Evolutionary conservation across 2,797 vertebrate genomes (phyloP), one percentile per base, ranked within the genome.

Genomic region (Pseudochirops cupreus): DNA sequence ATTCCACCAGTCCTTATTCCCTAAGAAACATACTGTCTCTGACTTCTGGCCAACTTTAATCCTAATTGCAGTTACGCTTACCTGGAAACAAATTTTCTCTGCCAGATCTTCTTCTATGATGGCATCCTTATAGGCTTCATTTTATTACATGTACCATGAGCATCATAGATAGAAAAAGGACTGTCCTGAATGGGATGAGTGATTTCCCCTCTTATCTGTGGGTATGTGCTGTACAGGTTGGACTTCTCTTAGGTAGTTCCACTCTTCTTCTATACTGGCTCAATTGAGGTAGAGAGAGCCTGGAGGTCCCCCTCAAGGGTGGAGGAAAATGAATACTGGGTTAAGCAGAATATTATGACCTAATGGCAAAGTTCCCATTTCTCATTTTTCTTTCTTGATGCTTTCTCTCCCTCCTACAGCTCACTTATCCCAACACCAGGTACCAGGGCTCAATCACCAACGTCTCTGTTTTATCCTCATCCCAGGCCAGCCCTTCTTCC

Each of bases 401-500:
- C 52, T 94, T 97, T 97, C 96, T 97, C 95, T 98, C 93, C 97
- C 94, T 98, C n/a, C 98, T 98, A 56, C 98, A 99, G 98, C 97
- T 98, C 97, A 52, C 96, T 94, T 95, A 98, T 95, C 97, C 98
- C 96, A 97, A 98, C 54, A 97, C 97, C 96, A 98, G 97, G 93
- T 98, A 98, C 97, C 97, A 96, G 50, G 97, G 98, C 96, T 98
- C 98, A 95, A 97, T 98, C 97, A 98, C 98, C 95, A 98, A 98
- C 3, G 31, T 98, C 93, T 99, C 98, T 98, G 97, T 98, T 98
- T 98, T 99, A 90, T 99, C 98, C 96, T 98, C 97, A 0, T 99
- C 99, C 97, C 99, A 99, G 99, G 99, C 99, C 92, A 99, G 99
- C 98, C 99, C 99, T 91, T 99, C 99, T 92, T 99, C 99, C 96